phyloP scores from a whole-genome alignment of 2,888 invertebrate genomes.

The Aphodius granarius region DNA sequence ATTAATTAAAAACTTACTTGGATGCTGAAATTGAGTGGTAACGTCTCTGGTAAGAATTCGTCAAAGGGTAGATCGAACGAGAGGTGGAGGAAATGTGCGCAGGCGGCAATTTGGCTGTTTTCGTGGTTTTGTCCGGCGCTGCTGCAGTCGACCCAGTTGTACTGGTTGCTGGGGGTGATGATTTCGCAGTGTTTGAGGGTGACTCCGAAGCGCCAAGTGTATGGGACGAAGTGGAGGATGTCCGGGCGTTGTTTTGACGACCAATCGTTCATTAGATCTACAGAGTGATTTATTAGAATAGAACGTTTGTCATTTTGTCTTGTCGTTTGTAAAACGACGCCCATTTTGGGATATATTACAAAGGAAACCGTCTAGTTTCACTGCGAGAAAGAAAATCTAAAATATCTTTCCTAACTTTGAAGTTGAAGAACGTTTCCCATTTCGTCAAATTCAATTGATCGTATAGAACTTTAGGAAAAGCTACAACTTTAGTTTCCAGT shows the following conservation, averaged over 20 bases:
- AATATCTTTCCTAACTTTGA: too few relatives aligned
- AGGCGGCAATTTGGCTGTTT: conserved; percentile 91
- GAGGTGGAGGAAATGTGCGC: conserved; percentile 90
- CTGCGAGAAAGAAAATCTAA: too few relatives aligned
- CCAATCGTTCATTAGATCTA: conserved; percentile 96
- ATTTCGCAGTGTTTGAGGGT: conserved; percentile 94
- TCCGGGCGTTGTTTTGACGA: conserved; percentile 91
- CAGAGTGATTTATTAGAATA: too few relatives aligned
- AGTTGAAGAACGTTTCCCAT: too few relatives aligned
- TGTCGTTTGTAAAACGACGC: too few relatives aligned
- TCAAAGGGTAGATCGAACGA: conserved; percentile 93
- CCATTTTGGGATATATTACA: too few relatives aligned
- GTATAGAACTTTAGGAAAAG: too few relatives aligned
- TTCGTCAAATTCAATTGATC: too few relatives aligned
- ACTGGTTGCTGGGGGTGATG: conserved; percentile 90
- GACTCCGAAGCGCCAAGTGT: conserved; percentile 92
- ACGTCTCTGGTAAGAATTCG: conserved; percentile 89
- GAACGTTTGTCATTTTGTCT: too few relatives aligned
- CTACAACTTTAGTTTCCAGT: too few relatives aligned
- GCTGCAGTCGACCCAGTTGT: conserved; percentile 98
- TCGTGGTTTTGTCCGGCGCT: conserved; percentile 83
- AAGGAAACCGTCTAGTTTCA: too few relatives aligned
- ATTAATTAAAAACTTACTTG: conserved; percentile 57
- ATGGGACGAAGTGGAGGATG: conserved; percentile 92
- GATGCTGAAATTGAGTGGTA: conserved; percentile 89